phyloP scores from a whole-genome alignment of 64 coral and sea anemone species.

The Montipora foliosa region DNA sequence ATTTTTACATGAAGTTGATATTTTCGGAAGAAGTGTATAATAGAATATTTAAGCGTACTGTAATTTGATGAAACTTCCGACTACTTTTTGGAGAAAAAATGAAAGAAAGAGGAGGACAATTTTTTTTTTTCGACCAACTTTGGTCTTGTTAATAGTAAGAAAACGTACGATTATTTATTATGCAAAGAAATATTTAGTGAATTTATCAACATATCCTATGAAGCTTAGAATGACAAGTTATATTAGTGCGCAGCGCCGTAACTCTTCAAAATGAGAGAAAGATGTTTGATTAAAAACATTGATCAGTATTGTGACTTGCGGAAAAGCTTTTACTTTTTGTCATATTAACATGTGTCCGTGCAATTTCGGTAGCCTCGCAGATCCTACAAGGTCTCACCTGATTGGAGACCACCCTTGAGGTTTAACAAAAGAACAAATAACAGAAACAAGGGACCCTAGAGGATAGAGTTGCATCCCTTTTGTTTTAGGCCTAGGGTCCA shows the following conservation, averaged over 20 bases:
- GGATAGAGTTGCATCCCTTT: no score
- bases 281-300: conserved; percentile 40
- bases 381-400: no score
- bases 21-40: conserved; percentile 83
- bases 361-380: no score
- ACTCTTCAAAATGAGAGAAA: conserved; percentile 17
- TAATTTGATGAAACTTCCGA: conserved; percentile 57
- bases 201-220: conserved; percentile 44
- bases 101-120: conserved; percentile 12
- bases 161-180: conserved; percentile 54
- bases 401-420: no score
- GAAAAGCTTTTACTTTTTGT: not conserved
- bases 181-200: conserved; percentile 50
- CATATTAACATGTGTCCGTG: no score
- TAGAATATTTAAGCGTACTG: conserved; percentile 75
- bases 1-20: conserved; percentile 89
- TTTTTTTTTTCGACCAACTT: conserved; percentile 20
- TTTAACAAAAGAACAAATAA: no score
- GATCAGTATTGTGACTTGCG: not conserved
- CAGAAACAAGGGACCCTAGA: no score
- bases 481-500: no score
- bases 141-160: conserved; percentile 38
- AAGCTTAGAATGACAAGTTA: conserved; percentile 37
- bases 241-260: conserved; percentile 30
- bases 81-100: conserved; percentile 36